Conservation (phyloP, 2,113 vertebrate species). For the Bostrychus sinensis region DNA sequence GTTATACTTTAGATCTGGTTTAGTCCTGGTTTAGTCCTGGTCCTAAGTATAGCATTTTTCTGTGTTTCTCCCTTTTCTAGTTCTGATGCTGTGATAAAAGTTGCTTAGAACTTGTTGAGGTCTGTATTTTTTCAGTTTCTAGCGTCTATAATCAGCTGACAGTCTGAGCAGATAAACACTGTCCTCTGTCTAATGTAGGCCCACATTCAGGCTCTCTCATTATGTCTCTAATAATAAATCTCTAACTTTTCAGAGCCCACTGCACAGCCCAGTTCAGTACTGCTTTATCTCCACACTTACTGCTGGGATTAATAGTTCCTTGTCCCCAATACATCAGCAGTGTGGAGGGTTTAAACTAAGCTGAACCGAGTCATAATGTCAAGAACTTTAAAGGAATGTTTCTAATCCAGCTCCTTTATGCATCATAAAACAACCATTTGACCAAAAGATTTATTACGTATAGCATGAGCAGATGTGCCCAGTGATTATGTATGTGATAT, state of each 20-base stretch:
- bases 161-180: too few relatives aligned
- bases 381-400: constrained; percentile 45
- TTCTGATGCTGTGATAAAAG: too few relatives aligned
- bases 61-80: too few relatives aligned
- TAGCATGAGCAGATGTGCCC: constrained; percentile 19
- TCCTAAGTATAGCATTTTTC: too few relatives aligned
- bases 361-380: constrained; percentile 35
- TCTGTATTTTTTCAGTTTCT: too few relatives aligned
- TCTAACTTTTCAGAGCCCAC: constrained; percentile 39
- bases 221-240: constrained; percentile 41
- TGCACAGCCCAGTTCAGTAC: constrained; percentile 28
- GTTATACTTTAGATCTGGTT: too few relatives aligned
- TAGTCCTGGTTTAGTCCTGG: too few relatives aligned
- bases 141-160: too few relatives aligned
- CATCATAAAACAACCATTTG: constrained; percentile 39
- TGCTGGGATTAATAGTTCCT: constrained; percentile 53
- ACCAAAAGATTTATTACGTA: constrained; percentile 38
- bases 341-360: constrained; percentile 42
- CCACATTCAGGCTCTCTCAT: constrained; percentile 42
- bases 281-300: constrained; percentile 56
- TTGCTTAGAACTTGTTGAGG: too few relatives aligned
- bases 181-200: constrained; percentile 10
- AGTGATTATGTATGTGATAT: constrained; percentile 27
- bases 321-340: constrained; percentile 60
- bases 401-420: constrained; percentile 45